Evolutionary conservation across 2,797 vertebrate species (phyloP).

Genomic region (Clarias pachynema): DNA sequence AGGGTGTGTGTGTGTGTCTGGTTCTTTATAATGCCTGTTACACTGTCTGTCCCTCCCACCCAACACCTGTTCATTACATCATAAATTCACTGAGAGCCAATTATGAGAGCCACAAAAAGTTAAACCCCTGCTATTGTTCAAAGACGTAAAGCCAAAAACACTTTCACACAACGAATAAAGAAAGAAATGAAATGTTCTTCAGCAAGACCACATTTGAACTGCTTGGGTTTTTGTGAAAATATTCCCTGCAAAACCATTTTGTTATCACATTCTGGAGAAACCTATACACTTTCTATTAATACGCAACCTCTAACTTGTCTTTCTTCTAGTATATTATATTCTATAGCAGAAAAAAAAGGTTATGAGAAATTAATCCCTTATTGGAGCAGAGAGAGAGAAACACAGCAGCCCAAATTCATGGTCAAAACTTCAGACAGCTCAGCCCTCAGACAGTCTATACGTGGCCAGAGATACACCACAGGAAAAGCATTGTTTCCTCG

Average conservation of each 20-base stretch:
- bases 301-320: neutral
- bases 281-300: neutral
- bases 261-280: neutral
- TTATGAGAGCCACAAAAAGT: conserved; percentile 49
- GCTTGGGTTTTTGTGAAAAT: neutral
- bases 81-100: conserved; percentile 54
- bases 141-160: conserved; percentile 9
- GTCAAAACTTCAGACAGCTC: conserved; percentile 44
- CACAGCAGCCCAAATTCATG: conserved; percentile 24
- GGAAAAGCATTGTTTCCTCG: conserved; percentile 48
- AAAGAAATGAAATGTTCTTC: neutral
- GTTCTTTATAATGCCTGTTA: conserved; percentile 53
- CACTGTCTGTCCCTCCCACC: conserved; percentile 52
- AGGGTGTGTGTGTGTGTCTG: neutral
- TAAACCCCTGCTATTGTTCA: conserved; percentile 35
- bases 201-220: neutral
- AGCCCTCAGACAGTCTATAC: conserved; percentile 36
- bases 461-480: conserved; percentile 40
- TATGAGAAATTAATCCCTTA: neutral
- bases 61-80: conserved; percentile 63
- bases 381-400: neutral
- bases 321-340: neutral
- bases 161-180: neutral
- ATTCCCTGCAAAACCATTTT: neutral
- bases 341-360: neutral